Evolutionary conservation across 2,888 invertebrate species (phyloP), one percentile per base, ranked within the genome.

Genomic region (Dicyrtoma fusca): DNA sequence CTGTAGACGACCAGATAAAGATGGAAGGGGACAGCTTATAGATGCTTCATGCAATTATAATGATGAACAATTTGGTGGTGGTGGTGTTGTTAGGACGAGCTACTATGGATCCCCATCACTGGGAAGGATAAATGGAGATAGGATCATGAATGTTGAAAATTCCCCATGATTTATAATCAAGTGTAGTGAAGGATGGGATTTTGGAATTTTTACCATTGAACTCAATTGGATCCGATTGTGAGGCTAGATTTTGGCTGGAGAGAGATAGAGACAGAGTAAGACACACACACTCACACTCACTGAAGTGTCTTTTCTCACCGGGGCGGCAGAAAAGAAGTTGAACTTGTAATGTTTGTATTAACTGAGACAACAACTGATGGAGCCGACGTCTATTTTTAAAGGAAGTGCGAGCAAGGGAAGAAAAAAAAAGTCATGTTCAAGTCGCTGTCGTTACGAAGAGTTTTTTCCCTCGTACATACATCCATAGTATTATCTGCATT

Each of bases 351-450:
- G 68, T 68, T 68, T 68, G 68, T 55, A 68, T 57, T 68, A 68
- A 59, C 57, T 44, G 57, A 68, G 68, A 68, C 68, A 68, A 68
- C 68, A 68, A 68, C 57, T 68, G 68, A 68, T 68, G 57, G 68
- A 68, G 68, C 68, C 68, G 68, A 57, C 68, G 19, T 68, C 59
- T 68, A 68, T 68, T 68, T 59, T 68, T 68, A 68, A 68, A 68
- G 57, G 57, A 68, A 34, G 34, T 19, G 53, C 10, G 25, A n/a
- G 51, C 23, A 25, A 65, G 65, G 14, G 25, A 65, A 21, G 51
- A 44, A n/a, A 34, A 34, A 53, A 53, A 51, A 65, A 53, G 10
- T 34, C 53, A 51, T 26, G 26, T 25, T 57, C 57, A 21, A 64
- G 47, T 47, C 47, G 47, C 66, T 66, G 66, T 66, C 66, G 66